phyloP scores from a whole-genome alignment of 2,797 vertebrate genomes.

The Fistularia commersonii region DNA sequence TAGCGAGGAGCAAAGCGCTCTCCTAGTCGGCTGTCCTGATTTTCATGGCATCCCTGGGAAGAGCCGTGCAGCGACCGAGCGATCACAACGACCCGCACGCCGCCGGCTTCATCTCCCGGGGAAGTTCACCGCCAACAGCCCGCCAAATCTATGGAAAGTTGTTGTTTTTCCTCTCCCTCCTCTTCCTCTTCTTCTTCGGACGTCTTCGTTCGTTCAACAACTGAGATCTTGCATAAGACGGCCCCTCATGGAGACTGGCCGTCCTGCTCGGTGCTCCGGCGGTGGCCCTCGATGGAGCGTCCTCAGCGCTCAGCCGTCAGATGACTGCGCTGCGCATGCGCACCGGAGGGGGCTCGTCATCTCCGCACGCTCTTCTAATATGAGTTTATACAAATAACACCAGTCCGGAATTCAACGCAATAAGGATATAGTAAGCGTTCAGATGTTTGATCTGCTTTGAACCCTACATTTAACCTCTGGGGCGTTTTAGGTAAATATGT shows the following conservation, averaged over 20 bases:
- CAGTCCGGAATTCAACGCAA: too few relatives aligned
- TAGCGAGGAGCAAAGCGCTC: constrained; percentile 45
- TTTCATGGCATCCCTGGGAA: constrained; percentile 65
- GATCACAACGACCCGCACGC: constrained; percentile 23
- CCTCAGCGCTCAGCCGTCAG: constrained; percentile 50
- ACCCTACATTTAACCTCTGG: constrained; percentile 23
- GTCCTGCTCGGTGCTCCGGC: constrained; percentile 30
- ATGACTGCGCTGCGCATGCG: constrained; percentile 62
- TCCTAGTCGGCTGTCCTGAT: constrained; percentile 55
- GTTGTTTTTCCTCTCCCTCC: too few relatives aligned
- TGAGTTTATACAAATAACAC: too few relatives aligned
- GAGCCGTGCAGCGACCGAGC: constrained; percentile 42
- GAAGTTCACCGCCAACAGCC: neutral
- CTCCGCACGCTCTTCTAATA: neutral
- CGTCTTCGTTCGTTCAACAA: neutral
- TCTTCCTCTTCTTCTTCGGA: too few relatives aligned
- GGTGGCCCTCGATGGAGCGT: constrained; percentile 42
- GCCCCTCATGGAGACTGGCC: constrained; percentile 15
- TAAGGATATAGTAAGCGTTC: too few relatives aligned
- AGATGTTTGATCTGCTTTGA: neutral
- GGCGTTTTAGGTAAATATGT: constrained; percentile 37
- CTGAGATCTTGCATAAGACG: constrained; percentile 15
- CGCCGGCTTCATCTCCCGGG: neutral
- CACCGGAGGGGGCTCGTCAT: constrained; percentile 2
- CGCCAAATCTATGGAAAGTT: neutral